Conservation (phyloP, 2,113 vertebrate species). For the Hemiprocne comata region DNA sequence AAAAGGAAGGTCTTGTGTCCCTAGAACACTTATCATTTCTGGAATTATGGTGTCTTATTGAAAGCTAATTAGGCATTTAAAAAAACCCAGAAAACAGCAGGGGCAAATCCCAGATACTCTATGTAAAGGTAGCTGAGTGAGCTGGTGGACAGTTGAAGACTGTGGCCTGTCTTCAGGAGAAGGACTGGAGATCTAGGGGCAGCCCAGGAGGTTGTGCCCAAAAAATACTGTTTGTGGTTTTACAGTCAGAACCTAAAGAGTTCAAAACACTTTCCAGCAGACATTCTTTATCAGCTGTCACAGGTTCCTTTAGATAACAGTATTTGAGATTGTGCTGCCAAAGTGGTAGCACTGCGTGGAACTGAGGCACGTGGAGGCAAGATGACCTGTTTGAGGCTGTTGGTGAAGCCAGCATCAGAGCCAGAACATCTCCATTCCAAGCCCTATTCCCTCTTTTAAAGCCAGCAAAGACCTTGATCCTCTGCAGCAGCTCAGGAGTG, state of each 20-base stretch:
- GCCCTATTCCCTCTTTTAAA: not conserved
- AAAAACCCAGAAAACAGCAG: not conserved
- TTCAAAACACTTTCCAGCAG: not conserved
- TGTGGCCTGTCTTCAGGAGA: not conserved
- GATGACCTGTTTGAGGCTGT: not conserved
- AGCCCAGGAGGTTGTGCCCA: not conserved
- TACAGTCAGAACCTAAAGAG: not conserved
- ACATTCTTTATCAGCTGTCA: not conserved
- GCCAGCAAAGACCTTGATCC: not conserved
- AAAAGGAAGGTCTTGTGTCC: not conserved
- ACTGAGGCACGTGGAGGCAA: not conserved
- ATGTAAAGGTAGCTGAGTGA: not conserved
- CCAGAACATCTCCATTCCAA: not conserved
- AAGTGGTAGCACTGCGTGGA: fast-evolving
- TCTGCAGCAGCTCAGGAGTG: not conserved
- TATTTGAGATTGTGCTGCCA: fast-evolving
- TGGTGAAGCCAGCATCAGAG: not conserved
- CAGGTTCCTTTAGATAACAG: not conserved
- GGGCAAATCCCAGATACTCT: not conserved
- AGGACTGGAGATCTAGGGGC: not conserved
- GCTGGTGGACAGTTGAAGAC: not conserved
- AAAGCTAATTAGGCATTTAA: not conserved
- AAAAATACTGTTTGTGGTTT: not conserved
- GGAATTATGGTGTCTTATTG: not conserved
- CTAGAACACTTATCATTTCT: not conserved